Base-by-base conservation (phyloP, 2,888 invertebrate species). In the Laspeyria flexula region DNA sequence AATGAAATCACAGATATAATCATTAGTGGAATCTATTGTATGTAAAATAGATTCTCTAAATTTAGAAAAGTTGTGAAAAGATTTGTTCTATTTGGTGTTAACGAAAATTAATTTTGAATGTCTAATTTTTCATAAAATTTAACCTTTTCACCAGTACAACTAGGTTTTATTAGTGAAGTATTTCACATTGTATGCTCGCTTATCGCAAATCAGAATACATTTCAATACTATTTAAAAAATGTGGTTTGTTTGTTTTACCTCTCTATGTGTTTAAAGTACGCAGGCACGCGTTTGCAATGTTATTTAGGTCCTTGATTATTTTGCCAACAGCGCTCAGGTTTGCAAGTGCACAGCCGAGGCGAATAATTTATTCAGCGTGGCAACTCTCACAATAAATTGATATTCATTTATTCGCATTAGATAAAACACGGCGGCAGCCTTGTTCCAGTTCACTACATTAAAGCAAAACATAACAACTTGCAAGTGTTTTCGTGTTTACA, bases 341-440 rank as follows among this genome's bases (percentile, higher is more conserved):
- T 11, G 2, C 18, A 16, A 34, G 34, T 31, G 13, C 13, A 2
- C 13, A 31, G 10, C 9, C 9, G 34, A 5, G 6, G 16, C 29
- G 7, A 15, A n/a, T 6, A 25, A 25, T 38, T 39, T 6, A 23
- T 31, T 42, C 25, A 23, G 30, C 11, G 10, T 18, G 31, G 13
- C 27, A 39, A 21, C 13, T 11, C 6, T 43, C 10, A 15, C 10
- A 18, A 30, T 25, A 37, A 12, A 38, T 13, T 27, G 16, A 21
- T 27, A 43, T 21, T 43, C 29, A 43, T 34, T n/a, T 13, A 34
- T 39, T 43, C 29, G 38, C 42, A 3, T 34, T 11, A 39, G 4
- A 30, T 13, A 34, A 27, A 29, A 43, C n/a, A 49, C 43, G 34
- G n/a, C 12, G 12, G n/a, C 13, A 33, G 27, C 34, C 43, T 49